Base-by-base conservation (phyloP, 2,797 vertebrate genomes). In the Sebastes flavidus region DNA sequence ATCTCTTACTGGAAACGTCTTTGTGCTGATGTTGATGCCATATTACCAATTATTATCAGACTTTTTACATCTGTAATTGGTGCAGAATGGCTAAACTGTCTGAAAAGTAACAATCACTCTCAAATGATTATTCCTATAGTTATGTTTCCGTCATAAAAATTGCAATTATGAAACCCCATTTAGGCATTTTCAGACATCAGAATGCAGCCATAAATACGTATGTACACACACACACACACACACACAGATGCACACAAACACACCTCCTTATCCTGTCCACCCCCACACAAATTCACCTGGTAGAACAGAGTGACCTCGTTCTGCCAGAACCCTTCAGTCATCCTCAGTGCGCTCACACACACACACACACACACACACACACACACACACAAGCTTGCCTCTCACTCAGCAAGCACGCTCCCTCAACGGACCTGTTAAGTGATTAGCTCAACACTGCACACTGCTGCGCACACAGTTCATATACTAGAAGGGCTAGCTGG, bases 291-390 rank as follows among this genome's bases (percentile, higher is more conserved):
- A 90, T 90, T 87, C 87, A 94, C 91, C 92, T 93, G 90, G 86
- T 89, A 90, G 93, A 94, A 94, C 91, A 92, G 86, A 91, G 87
- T 94, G 94, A 94, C 94, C 94, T 93, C 78, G 90, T 94, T 95
- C 94, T 94, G 94, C 94, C 94, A 95, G 75, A 94, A 94, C 77
- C 85, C 87, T 91, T 95, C 93, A 92, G 92, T 94, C 93, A 94
- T 92, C 81, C 84, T 63, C 75, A 36, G 34, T 83, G 71, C 61
- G 24, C 78, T 22, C 36, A 6, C 75, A 42, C 54, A 13, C 9
- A 34, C 61, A 24, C 65, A 25, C 60, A 34, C 49, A 11, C 58
- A 30, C 60, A 59, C 10, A 56, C 12, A 29, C 52, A 27, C 59
- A 62, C 46, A 29, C 42, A 59, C 59, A 62, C 75, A 36, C 60